A percentile compares a stretch with the other conserved stretches of the same genome.
Evolutionary conservation across 1,140 invertebrate genomes (phyloP).

Genomic region (Heliconius hermathena): DNA sequence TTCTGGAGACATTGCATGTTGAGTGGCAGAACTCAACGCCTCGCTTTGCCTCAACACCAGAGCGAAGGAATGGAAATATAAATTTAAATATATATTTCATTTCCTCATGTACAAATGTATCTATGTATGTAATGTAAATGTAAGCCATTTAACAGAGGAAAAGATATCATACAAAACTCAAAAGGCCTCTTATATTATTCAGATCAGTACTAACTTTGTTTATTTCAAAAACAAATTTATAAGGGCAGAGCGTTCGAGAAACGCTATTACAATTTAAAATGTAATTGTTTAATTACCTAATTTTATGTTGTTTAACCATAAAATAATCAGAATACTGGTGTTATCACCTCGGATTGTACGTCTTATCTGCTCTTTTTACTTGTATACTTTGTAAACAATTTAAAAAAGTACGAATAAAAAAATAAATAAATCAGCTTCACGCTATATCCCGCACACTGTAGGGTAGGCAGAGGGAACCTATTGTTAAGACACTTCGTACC

Average conservation of each 20-base stretch:
- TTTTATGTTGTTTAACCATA: not conserved
- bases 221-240: not conserved
- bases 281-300: not conserved
- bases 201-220: slow-evolving; percentile 1
- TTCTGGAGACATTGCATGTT: no score
- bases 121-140: no score
- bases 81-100: no score
- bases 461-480: no score
- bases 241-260: not conserved
- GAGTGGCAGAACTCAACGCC: no score
- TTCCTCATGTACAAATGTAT: no score
- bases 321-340: not conserved
- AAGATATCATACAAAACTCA: not conserved
- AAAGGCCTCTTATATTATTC: not conserved
- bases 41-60: no score
- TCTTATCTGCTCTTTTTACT: not conserved
- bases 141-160: not conserved
- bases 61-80: no score
- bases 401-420: no score
- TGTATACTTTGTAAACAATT: not conserved
- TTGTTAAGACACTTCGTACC: no score
- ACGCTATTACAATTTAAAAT: slow-evolving; percentile 3
- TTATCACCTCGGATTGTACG: not conserved
- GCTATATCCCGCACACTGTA: no score
- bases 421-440: no score